Evolutionary conservation across 2,888 invertebrate species (phyloP).

Genomic region (Scrobipalpa atriplicella): DNA sequence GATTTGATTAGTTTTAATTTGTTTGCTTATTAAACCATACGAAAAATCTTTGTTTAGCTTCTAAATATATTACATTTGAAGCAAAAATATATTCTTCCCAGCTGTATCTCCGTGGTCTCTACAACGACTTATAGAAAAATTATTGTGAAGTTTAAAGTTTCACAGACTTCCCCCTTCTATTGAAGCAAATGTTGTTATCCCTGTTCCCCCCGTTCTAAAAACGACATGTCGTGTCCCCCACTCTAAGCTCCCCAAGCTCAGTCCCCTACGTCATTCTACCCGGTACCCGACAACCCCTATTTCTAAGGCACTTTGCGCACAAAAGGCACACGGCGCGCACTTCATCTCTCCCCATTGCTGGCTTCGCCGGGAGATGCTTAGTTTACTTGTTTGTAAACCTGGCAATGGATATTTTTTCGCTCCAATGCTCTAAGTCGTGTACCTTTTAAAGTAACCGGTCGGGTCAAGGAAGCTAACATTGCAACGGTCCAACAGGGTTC

Average conservation of each 20-base stretch:
- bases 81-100: neutral
- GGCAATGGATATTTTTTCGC: neutral
- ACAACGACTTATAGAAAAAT: neutral
- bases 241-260: conserved; percentile 6
- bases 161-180: conserved; percentile 17
- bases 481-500: neutral
- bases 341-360: neutral
- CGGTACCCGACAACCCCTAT: conserved; percentile 18
- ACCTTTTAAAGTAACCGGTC: conserved; percentile 10
- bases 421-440: neutral
- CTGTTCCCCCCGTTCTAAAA: conserved; percentile 13
- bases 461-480: neutral
- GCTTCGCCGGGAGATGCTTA: neutral
- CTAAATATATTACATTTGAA: no score
- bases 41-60: no score
- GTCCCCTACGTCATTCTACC: conserved; percentile 20
- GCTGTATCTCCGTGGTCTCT: neutral
- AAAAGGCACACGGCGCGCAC: neutral
- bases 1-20: no score
- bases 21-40: no score
- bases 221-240: conserved; percentile 18
- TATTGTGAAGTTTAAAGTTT: conserved; percentile 3
- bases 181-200: conserved; percentile 18
- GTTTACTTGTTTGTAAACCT: conserved; percentile 1
- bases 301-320: conserved; percentile 13